Evolutionary conservation across 1,140 invertebrate genomes (phyloP).

Genomic region (Meloidogyne floridensis): DNA sequence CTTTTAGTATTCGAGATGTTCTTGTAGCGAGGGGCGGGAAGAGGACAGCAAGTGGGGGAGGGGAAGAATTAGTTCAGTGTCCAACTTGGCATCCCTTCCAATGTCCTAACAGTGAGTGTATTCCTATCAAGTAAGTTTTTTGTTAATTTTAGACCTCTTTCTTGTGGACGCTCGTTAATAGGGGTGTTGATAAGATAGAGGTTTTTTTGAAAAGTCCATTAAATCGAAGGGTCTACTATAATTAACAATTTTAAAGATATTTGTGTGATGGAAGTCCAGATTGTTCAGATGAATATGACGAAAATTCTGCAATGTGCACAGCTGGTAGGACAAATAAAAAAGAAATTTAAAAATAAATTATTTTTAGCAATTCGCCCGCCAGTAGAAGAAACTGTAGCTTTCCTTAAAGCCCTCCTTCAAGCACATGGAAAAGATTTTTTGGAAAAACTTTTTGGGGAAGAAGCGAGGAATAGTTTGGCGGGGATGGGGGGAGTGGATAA

Average conservation of each 20-base stretch:
- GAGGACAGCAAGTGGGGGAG: conserved; percentile 12
- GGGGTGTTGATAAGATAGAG: no score
- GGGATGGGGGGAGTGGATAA: conserved; percentile 88
- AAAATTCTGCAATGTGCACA: conserved; percentile 86
- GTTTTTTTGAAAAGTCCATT: no score
- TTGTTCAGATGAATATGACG: conserved; percentile 85
- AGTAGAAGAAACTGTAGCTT: conserved; percentile 90
- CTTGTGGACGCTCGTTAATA: no score
- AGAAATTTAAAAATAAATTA: neutral
- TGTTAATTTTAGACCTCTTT: neutral
- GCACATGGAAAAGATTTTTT: conserved; percentile 93
- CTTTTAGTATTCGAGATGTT: conserved; percentile 13
- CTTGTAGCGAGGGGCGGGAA: conserved; percentile 2
- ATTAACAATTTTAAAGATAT: conserved; percentile 64
- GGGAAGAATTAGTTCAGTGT: conserved; percentile 55
- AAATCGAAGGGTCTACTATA: no score
- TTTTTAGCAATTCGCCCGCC: conserved; percentile 82
- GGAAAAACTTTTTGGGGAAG: conserved; percentile 89
- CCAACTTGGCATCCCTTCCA: conserved; percentile 79
- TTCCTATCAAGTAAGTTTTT: conserved; percentile 77
- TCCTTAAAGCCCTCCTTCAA: conserved; percentile 84
- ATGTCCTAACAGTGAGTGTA: conserved; percentile 88
- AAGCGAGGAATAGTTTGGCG: conserved; percentile 83
- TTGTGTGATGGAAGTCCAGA: conserved; percentile 83
- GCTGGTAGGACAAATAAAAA: conserved; percentile 74